Percentiles rank a stretch among this genome's conserved stretches.
Conservation (phyloP, 2,888 invertebrate species). For the Conus canariensis region DNA sequence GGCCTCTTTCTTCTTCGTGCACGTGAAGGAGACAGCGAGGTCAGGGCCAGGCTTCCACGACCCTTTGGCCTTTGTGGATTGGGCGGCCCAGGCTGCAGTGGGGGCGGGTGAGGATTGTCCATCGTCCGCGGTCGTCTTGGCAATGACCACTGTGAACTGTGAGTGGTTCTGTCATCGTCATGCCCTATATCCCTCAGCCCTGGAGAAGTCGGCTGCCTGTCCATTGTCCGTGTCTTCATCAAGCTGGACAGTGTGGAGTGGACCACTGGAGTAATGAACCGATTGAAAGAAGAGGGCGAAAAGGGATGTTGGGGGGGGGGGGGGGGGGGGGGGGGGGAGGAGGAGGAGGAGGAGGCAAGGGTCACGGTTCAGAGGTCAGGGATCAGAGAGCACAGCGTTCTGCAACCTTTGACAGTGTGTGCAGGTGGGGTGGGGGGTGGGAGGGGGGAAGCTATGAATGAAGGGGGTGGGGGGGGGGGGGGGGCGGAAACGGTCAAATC, state of each 20-base stretch:
- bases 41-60: neutral
- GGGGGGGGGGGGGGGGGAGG: neutral
- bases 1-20: neutral
- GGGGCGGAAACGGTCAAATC: no score
- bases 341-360: neutral
- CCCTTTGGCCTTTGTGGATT: neutral
- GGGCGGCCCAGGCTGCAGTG: neutral
- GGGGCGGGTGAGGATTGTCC: neutral
- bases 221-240: constrained; percentile 9
- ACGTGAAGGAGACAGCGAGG: neutral
- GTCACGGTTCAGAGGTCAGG: no score
- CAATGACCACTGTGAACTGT: no score
- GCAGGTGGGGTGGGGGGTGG: neutral
- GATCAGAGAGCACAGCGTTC: neutral
- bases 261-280: neutral
- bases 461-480: no score
- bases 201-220: neutral
- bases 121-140: no score
- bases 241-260: neutral
- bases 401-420: neutral
- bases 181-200: neutral
- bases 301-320: neutral
- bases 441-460: neutral
- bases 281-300: neutral
- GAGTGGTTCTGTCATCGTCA: neutral